Evolutionary conservation across 2,797 vertebrate species (phyloP).

Genomic region (Orientallactaga sibirica): DNA sequence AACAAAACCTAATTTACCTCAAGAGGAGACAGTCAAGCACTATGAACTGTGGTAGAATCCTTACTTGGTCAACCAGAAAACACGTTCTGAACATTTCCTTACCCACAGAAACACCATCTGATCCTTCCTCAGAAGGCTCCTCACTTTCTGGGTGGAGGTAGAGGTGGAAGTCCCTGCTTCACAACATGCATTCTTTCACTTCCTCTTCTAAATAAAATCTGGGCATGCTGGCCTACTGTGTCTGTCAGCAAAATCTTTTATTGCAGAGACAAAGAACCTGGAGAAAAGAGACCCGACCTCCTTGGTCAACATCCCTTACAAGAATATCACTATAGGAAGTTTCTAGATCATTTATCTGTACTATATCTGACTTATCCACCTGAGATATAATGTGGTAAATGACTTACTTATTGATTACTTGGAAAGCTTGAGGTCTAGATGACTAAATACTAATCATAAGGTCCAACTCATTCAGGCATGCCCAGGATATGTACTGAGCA

Average conservation of each 20-base stretch:
- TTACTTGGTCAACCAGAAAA: neutral
- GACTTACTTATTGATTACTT: neutral
- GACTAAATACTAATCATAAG: neutral
- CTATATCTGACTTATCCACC: neutral
- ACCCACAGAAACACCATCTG: neutral
- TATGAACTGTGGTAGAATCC: too few relatives aligned
- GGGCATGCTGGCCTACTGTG: neutral
- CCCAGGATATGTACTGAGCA: neutral
- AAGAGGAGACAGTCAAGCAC: neutral
- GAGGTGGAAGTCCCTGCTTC: neutral
- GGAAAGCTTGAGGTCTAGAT: neutral
- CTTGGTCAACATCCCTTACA: neutral
- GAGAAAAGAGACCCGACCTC: neutral
- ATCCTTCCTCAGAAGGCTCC: neutral
- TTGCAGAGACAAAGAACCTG: neutral
- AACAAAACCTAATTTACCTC: neutral
- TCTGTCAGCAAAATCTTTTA: neutral
- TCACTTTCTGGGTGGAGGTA: neutral
- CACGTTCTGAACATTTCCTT: neutral
- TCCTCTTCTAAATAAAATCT: neutral
- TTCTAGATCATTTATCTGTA: neutral
- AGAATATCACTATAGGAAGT: neutral
- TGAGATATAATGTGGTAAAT: neutral
- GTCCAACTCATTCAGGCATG: neutral
- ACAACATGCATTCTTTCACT: neutral